Evolutionary conservation across 2,113 vertebrate species (phyloP).

Genomic region (Elgaria multicarinata): DNA sequence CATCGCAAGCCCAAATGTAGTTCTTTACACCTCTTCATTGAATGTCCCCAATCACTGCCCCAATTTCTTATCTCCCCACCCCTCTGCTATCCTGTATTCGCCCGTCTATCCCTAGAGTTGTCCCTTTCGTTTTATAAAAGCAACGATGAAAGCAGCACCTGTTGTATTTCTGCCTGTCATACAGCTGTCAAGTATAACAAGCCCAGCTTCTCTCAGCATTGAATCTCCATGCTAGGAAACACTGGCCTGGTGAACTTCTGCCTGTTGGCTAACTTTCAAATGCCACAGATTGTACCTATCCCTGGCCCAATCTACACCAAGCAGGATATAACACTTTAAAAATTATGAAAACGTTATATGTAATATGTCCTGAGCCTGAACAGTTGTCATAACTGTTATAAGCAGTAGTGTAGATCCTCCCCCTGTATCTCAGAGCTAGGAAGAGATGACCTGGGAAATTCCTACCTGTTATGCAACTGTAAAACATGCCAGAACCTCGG

Average conservation of each 20-base stretch:
- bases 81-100: too few species aligned
- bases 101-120: not conserved
- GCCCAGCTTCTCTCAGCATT: not conserved
- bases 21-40: not conserved
- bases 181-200: not conserved
- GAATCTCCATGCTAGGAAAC: not conserved
- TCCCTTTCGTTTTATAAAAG: not conserved
- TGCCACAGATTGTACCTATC: too few species aligned
- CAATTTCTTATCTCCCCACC: not conserved
- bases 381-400: too few species aligned
- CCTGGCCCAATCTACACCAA: too few species aligned
- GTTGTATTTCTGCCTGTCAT: not conserved
- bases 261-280: not conserved
- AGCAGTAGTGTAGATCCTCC: too few species aligned
- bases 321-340: too few species aligned
- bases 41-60: not conserved
- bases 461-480: not conserved
- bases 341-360: too few species aligned
- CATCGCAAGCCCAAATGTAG: not conserved
- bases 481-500: not conserved
- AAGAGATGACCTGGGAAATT: not conserved
- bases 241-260: not conserved
- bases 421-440: too few species aligned
- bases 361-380: too few species aligned
- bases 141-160: not conserved